Conservation (phyloP, 2,888 invertebrate genomes). For the Lasiommata megera region DNA sequence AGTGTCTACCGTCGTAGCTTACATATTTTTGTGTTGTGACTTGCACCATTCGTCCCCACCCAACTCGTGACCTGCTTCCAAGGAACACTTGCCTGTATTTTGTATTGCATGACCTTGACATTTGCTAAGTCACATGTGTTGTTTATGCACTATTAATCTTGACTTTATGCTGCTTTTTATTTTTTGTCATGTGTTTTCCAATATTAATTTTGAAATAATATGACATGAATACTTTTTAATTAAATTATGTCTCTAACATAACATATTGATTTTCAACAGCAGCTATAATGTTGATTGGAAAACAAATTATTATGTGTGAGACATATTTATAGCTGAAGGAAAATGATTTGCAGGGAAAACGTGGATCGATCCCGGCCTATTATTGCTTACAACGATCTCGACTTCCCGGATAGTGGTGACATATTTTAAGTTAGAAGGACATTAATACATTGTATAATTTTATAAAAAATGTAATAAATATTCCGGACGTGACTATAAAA, state of each 20-base stretch:
- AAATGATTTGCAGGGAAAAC: conserved; percentile 83
- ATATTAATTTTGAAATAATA: not conserved
- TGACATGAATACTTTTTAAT: not conserved
- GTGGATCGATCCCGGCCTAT: conserved; percentile 88
- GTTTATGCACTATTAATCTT: conserved; percentile 17
- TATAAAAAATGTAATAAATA: not conserved
- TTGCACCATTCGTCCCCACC: conserved; percentile 9
- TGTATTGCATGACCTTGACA: conserved; percentile 61
- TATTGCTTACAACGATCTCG: conserved; percentile 94
- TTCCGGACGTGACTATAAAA: not conserved
- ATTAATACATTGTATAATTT: conserved; percentile 16
- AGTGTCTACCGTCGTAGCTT: too few species aligned
- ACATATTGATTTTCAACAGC: not conserved
- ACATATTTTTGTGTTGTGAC: not conserved
- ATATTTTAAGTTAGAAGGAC: conserved; percentile 81
- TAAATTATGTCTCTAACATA: not conserved
- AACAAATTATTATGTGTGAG: conserved; percentile 8
- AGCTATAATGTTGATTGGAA: too few species aligned
- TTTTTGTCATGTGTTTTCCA: not conserved
- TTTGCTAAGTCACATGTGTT: conserved; percentile 40
- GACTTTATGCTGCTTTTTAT: conserved; percentile 5
- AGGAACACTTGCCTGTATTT: conserved; percentile 28
- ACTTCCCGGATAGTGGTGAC: conserved; percentile 91
- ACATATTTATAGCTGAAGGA: conserved; percentile 46
- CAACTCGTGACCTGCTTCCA: conserved; percentile 18